These are phyloP conservation scores for Drosophila antonietae DNA, from an alignment of 2,888 invertebrate species.

Conservation along the genomic window DNA sequence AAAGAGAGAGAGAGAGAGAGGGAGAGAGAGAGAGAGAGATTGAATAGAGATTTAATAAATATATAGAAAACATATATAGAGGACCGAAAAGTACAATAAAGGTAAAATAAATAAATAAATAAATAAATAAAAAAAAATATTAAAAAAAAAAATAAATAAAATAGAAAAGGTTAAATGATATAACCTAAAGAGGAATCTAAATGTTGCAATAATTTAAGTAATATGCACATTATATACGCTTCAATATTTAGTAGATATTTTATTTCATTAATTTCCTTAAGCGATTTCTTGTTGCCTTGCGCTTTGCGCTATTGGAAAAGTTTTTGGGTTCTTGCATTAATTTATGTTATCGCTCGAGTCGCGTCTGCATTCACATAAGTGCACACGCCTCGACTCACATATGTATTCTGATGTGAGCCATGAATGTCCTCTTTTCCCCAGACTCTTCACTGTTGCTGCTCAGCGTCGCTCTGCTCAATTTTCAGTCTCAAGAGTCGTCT, in stretches of 20 bases:
- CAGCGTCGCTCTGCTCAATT: conserved; percentile 27
- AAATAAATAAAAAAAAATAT: too few relatives aligned
- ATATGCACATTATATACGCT: not conserved
- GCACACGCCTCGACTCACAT: conserved; percentile 30
- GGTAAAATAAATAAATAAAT: too few relatives aligned
- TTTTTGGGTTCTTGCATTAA: conserved; percentile 9
- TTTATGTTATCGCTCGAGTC: conserved; percentile 20
- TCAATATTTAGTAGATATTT: not conserved
- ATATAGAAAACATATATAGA: too few relatives aligned
- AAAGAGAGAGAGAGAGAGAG: not conserved
- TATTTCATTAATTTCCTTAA: conserved; percentile 53
- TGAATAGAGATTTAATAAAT: too few relatives aligned
- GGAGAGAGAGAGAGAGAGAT: not conserved
- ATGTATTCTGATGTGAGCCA: conserved; percentile 18
- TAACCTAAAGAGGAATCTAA: not conserved
- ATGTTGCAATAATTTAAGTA: not conserved
- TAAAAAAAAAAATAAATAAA: too few relatives aligned
- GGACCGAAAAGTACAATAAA: too few relatives aligned
- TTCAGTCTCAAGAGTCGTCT: conserved; percentile 59
- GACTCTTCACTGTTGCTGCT: not conserved
- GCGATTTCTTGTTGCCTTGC: not conserved
- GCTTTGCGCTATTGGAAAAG: not conserved
- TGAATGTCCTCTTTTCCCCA: conserved; percentile 37
- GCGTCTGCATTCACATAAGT: conserved; percentile 18
- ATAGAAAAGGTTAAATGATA: not conserved